Conservation (phyloP, 35 echinoderm and acorn worm genomes). For the Apostichopus japonicus region DNA sequence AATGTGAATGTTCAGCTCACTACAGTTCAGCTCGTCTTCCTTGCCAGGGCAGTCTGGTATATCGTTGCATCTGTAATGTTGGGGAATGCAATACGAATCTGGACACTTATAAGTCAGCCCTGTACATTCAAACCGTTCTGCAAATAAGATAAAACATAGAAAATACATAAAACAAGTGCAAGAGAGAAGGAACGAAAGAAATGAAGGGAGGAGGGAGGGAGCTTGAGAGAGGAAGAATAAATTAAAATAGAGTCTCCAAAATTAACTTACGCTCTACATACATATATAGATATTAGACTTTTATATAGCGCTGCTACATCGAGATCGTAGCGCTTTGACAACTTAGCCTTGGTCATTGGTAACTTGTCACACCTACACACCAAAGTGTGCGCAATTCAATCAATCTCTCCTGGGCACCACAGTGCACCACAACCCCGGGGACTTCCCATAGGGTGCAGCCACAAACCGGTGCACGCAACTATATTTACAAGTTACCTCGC, state of each 20-base stretch:
- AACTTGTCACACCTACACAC: too few relatives aligned
- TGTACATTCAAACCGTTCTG: conserved; percentile 45
- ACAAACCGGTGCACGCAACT: too few relatives aligned
- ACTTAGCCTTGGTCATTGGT: too few relatives aligned
- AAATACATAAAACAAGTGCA: not conserved
- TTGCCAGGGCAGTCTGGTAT: conserved; percentile 34
- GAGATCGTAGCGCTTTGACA: too few relatives aligned
- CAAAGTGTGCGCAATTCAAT: too few relatives aligned
- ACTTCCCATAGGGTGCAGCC: too few relatives aligned
- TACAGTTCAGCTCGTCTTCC: conserved; percentile 48
- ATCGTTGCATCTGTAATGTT: conserved; percentile 51
- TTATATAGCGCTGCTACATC: too few relatives aligned
- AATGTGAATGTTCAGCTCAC: conserved; percentile 3
- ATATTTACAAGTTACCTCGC: too few relatives aligned
- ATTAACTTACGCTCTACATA: not conserved
- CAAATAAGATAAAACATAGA: not conserved
- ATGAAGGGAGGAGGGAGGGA: not conserved
- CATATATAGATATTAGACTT: too few relatives aligned
- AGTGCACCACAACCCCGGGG: too few relatives aligned
- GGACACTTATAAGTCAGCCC: conserved; percentile 43
- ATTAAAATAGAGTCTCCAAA: not conserved
- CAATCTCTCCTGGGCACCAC: too few relatives aligned
- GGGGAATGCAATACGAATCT: conserved; percentile 54
- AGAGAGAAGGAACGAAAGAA: not conserved
- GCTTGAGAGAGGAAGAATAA: not conserved